These are phyloP conservation scores for Plectus sambesii DNA, from an alignment of 1,140 invertebrate genomes.

Conservation along the genomic window DNA sequence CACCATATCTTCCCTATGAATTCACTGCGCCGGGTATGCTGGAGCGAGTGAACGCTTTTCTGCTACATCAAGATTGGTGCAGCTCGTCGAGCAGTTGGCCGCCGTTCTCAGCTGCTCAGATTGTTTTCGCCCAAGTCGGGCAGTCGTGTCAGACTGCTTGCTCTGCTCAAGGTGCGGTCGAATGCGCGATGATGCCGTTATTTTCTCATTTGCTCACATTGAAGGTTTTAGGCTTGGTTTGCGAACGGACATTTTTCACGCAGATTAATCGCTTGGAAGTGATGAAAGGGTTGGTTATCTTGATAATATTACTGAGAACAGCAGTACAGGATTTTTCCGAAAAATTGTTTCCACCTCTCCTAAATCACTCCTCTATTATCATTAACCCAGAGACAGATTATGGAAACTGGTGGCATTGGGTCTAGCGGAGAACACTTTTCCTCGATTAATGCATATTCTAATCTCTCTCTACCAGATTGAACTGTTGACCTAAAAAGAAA, in stretches of 20 bases:
- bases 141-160: conserved; percentile 48
- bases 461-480: conserved; percentile 32
- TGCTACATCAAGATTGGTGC: conserved; percentile 48
- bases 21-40: conserved; percentile 49
- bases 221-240: too few relatives aligned
- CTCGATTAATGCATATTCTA: conserved; percentile 39
- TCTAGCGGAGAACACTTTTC: conserved; percentile 44
- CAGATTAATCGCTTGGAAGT: conserved; percentile 40
- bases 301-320: too few relatives aligned
- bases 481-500: too few relatives aligned
- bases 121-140: conserved; percentile 35
- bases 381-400: conserved; percentile 42
- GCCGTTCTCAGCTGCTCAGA: conserved; percentile 32
- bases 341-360: too few relatives aligned
- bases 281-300: conserved; percentile 21
- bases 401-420: too few relatives aligned
- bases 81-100: conserved; percentile 44
- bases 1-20: conserved; percentile 47
- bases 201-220: too few relatives aligned
- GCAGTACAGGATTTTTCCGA: too few relatives aligned
- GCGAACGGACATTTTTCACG: conserved; percentile 48
- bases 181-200: too few relatives aligned
- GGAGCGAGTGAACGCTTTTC: conserved; percentile 47
- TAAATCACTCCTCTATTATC: too few relatives aligned
- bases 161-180: conserved; percentile 41